A percentile compares a stretch with the other conserved stretches of the same genome.
Conservation (phyloP, 2,888 invertebrate species). For the Maniola hyperantus region DNA sequence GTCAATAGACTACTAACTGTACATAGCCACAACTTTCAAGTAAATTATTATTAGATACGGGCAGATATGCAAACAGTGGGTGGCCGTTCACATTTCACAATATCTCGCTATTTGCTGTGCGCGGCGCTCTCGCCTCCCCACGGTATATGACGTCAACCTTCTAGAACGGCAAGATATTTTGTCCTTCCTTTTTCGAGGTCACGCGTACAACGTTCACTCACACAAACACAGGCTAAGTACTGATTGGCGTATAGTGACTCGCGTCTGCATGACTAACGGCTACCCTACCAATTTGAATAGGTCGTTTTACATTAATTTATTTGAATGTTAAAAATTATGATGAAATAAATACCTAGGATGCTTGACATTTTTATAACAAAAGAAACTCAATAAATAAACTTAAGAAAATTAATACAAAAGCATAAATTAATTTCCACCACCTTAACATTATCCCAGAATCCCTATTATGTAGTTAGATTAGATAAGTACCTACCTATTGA, state of each 20-base stretch:
- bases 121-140: slow-evolving; percentile 63
- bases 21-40: slow-evolving; percentile 78
- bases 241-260: slow-evolving; percentile 45
- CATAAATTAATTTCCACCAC: slow-evolving; percentile 43
- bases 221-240: slow-evolving; percentile 56
- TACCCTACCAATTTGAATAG: slow-evolving; percentile 43
- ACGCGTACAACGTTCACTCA: slow-evolving; percentile 70
- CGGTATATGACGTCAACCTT: slow-evolving; percentile 78
- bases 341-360: background rate
- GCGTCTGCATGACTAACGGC: slow-evolving; percentile 23
- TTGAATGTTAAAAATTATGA: background rate
- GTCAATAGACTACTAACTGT: slow-evolving; percentile 71
- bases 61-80: slow-evolving; percentile 70
- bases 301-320: slow-evolving; percentile 13
- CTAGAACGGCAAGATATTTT: slow-evolving; percentile 71
- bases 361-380: slow-evolving; percentile 17
- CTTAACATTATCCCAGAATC: slow-evolving; percentile 12
- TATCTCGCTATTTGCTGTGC: slow-evolving; percentile 59
- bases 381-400: slow-evolving; percentile 3
- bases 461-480: background rate
- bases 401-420: slow-evolving; percentile 28
- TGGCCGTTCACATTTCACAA: slow-evolving; percentile 82
- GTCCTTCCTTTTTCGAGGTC: slow-evolving; percentile 75
- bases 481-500: background rate
- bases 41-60: slow-evolving; percentile 69